Evolutionary conservation across 1,140 invertebrate genomes (phyloP), one percentile per base, ranked within the genome.

Genomic region (Lasaia peninsularis): DNA sequence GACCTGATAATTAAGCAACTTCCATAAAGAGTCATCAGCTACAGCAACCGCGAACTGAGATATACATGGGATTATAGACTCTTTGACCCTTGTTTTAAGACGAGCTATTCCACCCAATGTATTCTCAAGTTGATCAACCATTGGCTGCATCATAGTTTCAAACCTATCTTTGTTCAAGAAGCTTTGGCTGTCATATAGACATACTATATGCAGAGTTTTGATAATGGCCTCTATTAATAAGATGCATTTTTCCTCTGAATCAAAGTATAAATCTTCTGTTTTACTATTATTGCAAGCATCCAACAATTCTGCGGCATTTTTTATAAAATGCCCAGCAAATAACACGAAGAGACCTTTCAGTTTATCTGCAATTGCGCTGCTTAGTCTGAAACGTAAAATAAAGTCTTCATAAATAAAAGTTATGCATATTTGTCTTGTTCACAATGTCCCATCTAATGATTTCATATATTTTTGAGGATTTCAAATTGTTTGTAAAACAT

Each of bases 41-140:
- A 92, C 92, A 0, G 95, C 94, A n/a, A 94, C 92, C 10, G 94
- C 94, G 64, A 98, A 94, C 60, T 96, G 93, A 9, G 94, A 93
- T 51, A 98, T 91, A 73, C 95, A 96, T 0, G 95, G 94, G 10
- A 93, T 93, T 2, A 98, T 84, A 9, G 94, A 77, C 14, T 93
- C 88, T 28, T 80, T 89, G 0, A 94, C 91, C 40, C 95, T 89
- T 1, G 86, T 76, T 59, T 93, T 90, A 73, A 93, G 93, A 28
- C 69, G 74, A 14, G 91, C 90, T 62, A 90, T 90, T n/a, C 90
- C 92, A 28, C 92, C 93, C 20, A 95, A 66, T 0, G 90, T 90
- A 77, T 98, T 98, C 76, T 98, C 96, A 40, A 97, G 75, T 88
- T 98, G 96, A 88, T 98, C 95, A 0, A 98, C 94, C 2, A 99